These are phyloP conservation scores for Sylvilagus floridanus DNA, from an alignment of 2,797 vertebrate species.

Conservation along the genomic window DNA sequence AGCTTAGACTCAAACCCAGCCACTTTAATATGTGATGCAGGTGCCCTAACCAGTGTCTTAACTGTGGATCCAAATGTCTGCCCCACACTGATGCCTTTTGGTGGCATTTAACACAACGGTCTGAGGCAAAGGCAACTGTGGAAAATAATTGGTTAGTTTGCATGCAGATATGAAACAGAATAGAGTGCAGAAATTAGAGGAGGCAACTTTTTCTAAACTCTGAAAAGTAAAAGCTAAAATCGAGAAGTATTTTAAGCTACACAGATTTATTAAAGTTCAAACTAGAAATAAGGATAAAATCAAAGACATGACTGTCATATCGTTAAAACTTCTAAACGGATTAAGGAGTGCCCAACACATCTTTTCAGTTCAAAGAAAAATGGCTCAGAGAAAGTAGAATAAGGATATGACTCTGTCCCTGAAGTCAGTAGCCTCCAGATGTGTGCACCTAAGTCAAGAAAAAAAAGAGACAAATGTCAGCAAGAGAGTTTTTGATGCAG, in stretches of 20 bases:
- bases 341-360: neutral
- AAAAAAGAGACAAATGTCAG: neutral
- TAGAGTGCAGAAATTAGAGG: neutral
- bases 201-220: neutral
- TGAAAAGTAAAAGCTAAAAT: neutral
- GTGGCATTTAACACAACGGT: neutral
- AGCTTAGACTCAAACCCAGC: too few species aligned
- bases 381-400: neutral
- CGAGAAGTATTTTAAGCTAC: neutral
- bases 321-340: slow-evolving; percentile 8
- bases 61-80: too few species aligned
- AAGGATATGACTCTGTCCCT: neutral
- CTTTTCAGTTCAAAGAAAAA: slow-evolving; percentile 24
- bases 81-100: neutral
- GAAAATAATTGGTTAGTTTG: neutral
- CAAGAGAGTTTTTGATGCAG: neutral
- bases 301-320: neutral
- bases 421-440: neutral
- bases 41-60: too few species aligned
- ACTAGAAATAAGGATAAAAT: slow-evolving; percentile 34
- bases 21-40: too few species aligned
- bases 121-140: neutral
- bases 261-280: slow-evolving; percentile 29
- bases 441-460: neutral
- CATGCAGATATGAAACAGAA: neutral